Evolutionary conservation across 2,113 vertebrate species (phyloP), one percentile per base, ranked within the genome.

Genomic region (Ramphastos sulfuratus): DNA sequence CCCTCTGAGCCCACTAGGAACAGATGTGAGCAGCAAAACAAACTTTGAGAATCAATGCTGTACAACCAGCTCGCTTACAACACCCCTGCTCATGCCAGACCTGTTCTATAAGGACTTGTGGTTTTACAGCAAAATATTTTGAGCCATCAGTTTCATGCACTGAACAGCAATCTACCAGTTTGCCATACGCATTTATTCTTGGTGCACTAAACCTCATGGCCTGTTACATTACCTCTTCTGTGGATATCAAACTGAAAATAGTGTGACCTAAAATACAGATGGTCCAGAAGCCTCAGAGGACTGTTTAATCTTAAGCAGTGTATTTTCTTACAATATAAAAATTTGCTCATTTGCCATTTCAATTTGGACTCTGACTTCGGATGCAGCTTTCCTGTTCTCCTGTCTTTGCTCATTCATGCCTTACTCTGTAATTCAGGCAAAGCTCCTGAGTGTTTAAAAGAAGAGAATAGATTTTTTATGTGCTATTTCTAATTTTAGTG

Each of bases 1-100:
- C 2, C 16, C 6, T 46, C 33, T 46, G 54, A 78, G 44, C 8
- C 20, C 17, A 72, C 4, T 30, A 58, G 56, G 3, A 12, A 20
- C 30, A 52, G 4, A 18, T 8, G 9, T 33, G 24, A 65, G 10
- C 18, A 58, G 67, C 5, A 61, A 87, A 89, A 78, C 0, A 1
- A 28, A 2, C 27, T 59, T 7, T 3, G 28, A 89, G 66, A 37
- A 17, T 4, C 15, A 77, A 56, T 16, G 6, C 2, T 3, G 75
- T 44, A 24, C 59, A 75, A 31, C 9, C 9, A 82, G 7, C 2
- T 17, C 11, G 25, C 2, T 50, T 67, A 14, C 15, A 33, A 33
- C 0, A 1, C 48, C 23, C 17, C 20, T 46, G 23, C 21, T 64
- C 1, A 0, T 64, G 17, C 8, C 25, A 67, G 60, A 31, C 44